These are phyloP conservation scores for Brachyrhaphis roseni DNA, from an alignment of 2,797 vertebrate genomes.

Conservation along the genomic window DNA sequence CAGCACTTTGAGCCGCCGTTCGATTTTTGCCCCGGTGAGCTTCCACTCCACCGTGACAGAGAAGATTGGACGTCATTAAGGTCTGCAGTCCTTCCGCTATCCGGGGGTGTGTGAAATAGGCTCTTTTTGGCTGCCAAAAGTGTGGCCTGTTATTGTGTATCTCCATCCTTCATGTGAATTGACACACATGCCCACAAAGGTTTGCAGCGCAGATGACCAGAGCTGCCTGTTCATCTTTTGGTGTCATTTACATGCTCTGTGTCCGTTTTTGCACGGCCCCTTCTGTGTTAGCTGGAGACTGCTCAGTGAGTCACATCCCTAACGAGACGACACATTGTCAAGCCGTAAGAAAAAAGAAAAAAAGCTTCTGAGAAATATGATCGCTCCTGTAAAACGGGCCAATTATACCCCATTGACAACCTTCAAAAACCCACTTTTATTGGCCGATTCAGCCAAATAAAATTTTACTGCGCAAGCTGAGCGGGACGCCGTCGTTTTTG, in stretches of 20 bases:
- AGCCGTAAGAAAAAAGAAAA: slow-evolving; percentile 83
- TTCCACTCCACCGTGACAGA: slow-evolving; percentile 77
- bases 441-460: slow-evolving; percentile 99
- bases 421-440: slow-evolving; percentile 96
- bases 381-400: slow-evolving; percentile 95
- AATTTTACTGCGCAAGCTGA: slow-evolving; percentile 95
- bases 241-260: slow-evolving; percentile 51
- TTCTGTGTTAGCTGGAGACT: slow-evolving; percentile 45
- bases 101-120: slow-evolving; percentile 67
- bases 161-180: slow-evolving; percentile 62
- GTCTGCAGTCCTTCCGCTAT: slow-evolving; percentile 68
- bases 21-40: slow-evolving; percentile 76
- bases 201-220: slow-evolving; percentile 19
- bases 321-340: slow-evolving; percentile 81
- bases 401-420: slow-evolving; percentile 98
- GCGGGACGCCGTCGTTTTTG: slow-evolving; percentile 91
- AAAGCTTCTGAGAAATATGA: slow-evolving; percentile 93
- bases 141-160: slow-evolving; percentile 61
- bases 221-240: slow-evolving; percentile 57
- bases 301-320: slow-evolving; percentile 38
- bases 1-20: slow-evolving; percentile 75
- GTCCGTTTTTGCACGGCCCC: slow-evolving; percentile 21
- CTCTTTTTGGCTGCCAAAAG: slow-evolving; percentile 69
- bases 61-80: slow-evolving; percentile 82
- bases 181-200: slow-evolving; percentile 45